phyloP scores from a whole-genome alignment of 2,797 vertebrate species.

The Takifugu rubripes region DNA sequence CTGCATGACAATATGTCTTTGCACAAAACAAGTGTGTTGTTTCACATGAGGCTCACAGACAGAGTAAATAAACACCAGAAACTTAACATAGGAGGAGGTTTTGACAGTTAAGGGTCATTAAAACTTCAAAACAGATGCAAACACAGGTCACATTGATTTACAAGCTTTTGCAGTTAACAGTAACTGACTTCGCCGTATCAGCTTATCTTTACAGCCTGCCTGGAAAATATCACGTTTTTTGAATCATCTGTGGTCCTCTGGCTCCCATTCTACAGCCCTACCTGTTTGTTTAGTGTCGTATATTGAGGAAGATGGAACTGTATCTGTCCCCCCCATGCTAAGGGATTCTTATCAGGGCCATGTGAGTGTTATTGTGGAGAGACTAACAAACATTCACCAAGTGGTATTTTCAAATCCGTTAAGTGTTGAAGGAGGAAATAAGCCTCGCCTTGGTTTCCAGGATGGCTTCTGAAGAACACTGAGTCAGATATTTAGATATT shows the following conservation, averaged over 20 bases:
- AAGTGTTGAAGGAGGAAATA: neutral
- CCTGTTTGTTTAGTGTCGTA: neutral
- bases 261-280: neutral
- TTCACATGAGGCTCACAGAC: no score
- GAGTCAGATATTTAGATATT: neutral
- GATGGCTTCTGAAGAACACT: constrained; percentile 8
- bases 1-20: no score
- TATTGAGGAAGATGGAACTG: constrained; percentile 6
- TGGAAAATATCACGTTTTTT: constrained; percentile 20
- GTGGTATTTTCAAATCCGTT: no score
- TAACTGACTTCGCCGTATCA: constrained; percentile 2
- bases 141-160: constrained; percentile 22
- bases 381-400: no score
- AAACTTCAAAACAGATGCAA: constrained; percentile 18
- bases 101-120: constrained; percentile 5
- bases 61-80: no score
- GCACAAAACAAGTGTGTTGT: no score
- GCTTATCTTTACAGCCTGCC: constrained; percentile 53
- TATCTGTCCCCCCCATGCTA: neutral
- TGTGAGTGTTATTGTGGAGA: neutral
- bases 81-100: no score
- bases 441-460: neutral
- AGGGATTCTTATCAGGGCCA: neutral
- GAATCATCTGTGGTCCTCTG: constrained; percentile 6
- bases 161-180: constrained; percentile 19